Evolutionary conservation across 2,113 vertebrate genomes (phyloP).

Genomic region (Procavia capensis): DNA sequence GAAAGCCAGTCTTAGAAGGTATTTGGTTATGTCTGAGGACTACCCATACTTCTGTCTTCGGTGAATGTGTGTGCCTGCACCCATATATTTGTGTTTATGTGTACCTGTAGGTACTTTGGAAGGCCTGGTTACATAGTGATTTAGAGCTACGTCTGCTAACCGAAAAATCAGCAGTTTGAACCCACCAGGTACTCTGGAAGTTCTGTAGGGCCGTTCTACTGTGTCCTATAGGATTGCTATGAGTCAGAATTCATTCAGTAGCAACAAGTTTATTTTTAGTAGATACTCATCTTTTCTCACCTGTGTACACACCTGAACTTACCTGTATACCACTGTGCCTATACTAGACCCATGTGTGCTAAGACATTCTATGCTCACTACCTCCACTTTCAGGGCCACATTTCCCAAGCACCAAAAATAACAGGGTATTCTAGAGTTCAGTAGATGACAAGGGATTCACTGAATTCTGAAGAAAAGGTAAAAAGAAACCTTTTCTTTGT

Average conservation of each 20-base stretch:
- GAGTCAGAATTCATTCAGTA: too few species aligned
- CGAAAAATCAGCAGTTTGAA: too few species aligned
- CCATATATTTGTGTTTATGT: not conserved
- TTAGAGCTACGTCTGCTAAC: too few species aligned
- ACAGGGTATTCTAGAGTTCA: not conserved
- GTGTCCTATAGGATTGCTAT: too few species aligned
- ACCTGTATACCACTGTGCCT: not conserved
- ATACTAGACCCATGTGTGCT: not conserved
- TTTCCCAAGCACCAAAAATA: not conserved
- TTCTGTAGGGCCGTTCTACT: too few species aligned
- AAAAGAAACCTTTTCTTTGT: conserved; percentile 45
- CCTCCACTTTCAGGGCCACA: not conserved
- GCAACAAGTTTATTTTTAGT: too few species aligned
- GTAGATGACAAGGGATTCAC: not conserved
- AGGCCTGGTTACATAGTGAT: too few species aligned
- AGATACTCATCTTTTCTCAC: not conserved
- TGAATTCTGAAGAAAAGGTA: not conserved
- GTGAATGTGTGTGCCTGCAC: not conserved
- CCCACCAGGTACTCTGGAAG: too few species aligned
- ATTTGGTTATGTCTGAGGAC: not conserved
- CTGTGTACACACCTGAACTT: not conserved
- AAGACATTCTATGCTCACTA: not conserved
- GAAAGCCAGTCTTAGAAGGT: not conserved
- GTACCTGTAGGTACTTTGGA: not conserved
- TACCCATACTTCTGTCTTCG: not conserved